A percentile compares a stretch with the other conserved stretches of the same genome.
Evolutionary conservation across 2,113 vertebrate genomes (phyloP).

Genomic region (Pedetes capensis): DNA sequence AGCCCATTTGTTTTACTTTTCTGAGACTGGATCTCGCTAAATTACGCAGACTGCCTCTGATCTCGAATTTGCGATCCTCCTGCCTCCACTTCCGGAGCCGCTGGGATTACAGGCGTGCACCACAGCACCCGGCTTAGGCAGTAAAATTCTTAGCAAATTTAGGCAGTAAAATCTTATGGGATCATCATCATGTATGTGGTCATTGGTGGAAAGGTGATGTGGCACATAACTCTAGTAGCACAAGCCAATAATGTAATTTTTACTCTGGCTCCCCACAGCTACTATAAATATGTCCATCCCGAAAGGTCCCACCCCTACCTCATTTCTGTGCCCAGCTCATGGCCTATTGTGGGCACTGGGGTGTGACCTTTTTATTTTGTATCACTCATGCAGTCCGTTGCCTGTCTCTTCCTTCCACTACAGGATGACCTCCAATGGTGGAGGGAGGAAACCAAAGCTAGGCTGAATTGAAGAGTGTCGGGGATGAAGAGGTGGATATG

Average conservation of each 20-base stretch:
- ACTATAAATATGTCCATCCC: background rate
- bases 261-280: background rate
- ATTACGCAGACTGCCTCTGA: too few species aligned
- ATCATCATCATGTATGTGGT: background rate
- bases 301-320: too few species aligned
- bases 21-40: too few species aligned
- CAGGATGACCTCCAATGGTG: background rate
- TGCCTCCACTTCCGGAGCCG: too few species aligned
- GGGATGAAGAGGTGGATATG: too few species aligned
- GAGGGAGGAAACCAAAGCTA: background rate
- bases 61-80: too few species aligned
- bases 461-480: background rate
- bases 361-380: background rate
- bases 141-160: too few species aligned
- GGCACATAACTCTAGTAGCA: background rate
- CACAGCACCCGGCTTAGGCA: too few species aligned
- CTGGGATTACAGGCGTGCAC: too few species aligned
- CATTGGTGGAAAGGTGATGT: background rate
- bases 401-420: background rate
- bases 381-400: background rate
- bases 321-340: background rate
- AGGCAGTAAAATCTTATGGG: too few species aligned
- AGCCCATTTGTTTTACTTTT: too few species aligned
- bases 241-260: background rate
- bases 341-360: too few species aligned